Evolutionary conservation across 2,797 vertebrate species (phyloP), one percentile per base, ranked within the genome.

Genomic region (Diplodus sargus): DNA sequence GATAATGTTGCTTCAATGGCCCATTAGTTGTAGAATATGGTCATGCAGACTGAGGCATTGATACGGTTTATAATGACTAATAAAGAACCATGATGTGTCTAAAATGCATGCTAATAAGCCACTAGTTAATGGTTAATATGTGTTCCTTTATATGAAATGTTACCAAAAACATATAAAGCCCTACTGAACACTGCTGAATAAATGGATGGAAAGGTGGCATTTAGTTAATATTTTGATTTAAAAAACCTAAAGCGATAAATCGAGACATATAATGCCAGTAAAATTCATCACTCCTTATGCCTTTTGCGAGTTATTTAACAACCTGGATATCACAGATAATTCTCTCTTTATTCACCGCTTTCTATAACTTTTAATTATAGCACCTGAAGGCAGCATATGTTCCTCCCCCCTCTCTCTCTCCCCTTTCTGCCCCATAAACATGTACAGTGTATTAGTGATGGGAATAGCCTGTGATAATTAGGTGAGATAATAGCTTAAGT

Each of bases 391-490:
- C 64, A 74, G 69, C 76, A 49, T 58, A 67, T 43, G 43, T 62
- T 63, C 61, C 43, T 18, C 49, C 62, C 63, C 45, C 34, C 65
- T 43, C 34, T 39, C 34, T 8, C 8, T 34, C 45, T 34, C 65
- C 25, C 69, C n/a, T 83, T 83, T 82, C 83, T 70, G 85, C 85
- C 79, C 71, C 62, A 82, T 90, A 86, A 91, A 90, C 82, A 79
- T 83, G 82, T 83, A 72, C 62, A 78, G 84, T 79, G 77, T 76
- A 91, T 91, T 76, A 87, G 76, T 67, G 72, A 74, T 82, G 67
- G 90, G 88, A 93, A 93, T 84, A 82, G 86, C 62, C 78, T 64
- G 75, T 61, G 89, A 91, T 94, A 94, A 95, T 88, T 93, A 88
- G 85, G 80, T 75, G 83, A 80, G 90, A 91, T 89, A 87, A 90